Percentiles rank a stretch among this genome's conserved stretches.
Conservation (phyloP, 2,888 invertebrate genomes). For the Cacoxenus indagator region DNA sequence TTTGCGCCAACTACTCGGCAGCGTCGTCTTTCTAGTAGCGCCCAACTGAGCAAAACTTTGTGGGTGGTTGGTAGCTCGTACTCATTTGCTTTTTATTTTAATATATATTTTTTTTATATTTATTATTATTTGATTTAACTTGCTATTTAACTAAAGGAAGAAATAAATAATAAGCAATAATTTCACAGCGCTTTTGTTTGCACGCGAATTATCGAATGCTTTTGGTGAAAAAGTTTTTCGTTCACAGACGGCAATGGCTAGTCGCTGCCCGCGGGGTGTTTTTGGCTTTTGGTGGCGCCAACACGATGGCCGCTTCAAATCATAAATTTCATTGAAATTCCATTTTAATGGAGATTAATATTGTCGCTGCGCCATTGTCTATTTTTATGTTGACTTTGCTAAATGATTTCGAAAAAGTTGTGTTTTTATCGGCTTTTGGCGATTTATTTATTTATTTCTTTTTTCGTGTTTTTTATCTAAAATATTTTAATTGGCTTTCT, state of each 20-base stretch:
- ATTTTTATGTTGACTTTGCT: slow-evolving; percentile 53
- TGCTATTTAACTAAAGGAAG: neutral
- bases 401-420: slow-evolving; percentile 51
- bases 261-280: neutral
- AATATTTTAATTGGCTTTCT: slow-evolving; percentile 47
- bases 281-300: slow-evolving; percentile 46
- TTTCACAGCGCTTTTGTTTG: slow-evolving; percentile 53
- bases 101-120: neutral
- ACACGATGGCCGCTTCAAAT: slow-evolving; percentile 37
- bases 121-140: too few relatives aligned
- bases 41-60: neutral
- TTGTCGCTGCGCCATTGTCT: slow-evolving; percentile 28
- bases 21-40: neutral
- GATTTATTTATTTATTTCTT: slow-evolving; percentile 44
- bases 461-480: slow-evolving; percentile 30
- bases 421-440: slow-evolving; percentile 18
- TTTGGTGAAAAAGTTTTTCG: neutral
- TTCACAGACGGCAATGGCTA: neutral
- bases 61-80: neutral
- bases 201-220: slow-evolving; percentile 57
- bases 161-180: slow-evolving; percentile 38
- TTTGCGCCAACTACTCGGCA: slow-evolving; percentile 15
- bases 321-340: slow-evolving; percentile 63
- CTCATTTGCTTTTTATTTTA: neutral
- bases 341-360: slow-evolving; percentile 67